Base-by-base conservation (phyloP, 2,797 vertebrate species). In the Hirundo rustica region DNA sequence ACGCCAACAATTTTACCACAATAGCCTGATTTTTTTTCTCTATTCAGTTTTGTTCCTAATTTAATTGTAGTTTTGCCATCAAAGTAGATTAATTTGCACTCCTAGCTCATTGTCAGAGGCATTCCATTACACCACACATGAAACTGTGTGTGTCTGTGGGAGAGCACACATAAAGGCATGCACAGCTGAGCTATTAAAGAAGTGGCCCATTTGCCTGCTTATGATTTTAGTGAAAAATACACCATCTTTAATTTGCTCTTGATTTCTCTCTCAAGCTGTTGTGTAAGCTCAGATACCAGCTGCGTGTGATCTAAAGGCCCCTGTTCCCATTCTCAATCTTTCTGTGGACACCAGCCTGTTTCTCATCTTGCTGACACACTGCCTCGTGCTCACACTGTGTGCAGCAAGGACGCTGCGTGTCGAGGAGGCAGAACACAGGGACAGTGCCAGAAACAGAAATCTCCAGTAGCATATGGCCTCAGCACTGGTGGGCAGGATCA, bases 71-170 rank as follows among this genome's bases (percentile, higher is more conserved):
- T 79, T 89, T 89, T 71, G 53, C 48, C 34, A 80, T 60, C 60
- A 61, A 89, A 89, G 10, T 30, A 71, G 64, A 92, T 91, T 79
- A 82, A 85, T 92, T 96, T 89, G 57, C 38, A 20, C 57, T 85
- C 44, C 70, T 34, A 23, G 27, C 53, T 93, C 61, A 32, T 45
- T 80, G 71, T 22, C 1, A 14, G 34, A 92, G 73, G 30, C 67
- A 62, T 67, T 72, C 53, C 13, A 12, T 83, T 54, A 58, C 12
- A 82, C 36, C 23, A 53, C 53, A 68, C 6, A 16, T 61, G 76
- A 79, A 82, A 64, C 14, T 62, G 9, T 77, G 30, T 2, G 0
- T 72, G 23, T 68, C 73, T 84, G n/a, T 72, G 47, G 34, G 38
- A 94, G 32, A 68, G 20, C 44, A 42, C 36, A 51, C 0, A 1